Evolutionary conservation across 1,140 invertebrate species (phyloP).

Genomic region (Lasaia peninsularis): DNA sequence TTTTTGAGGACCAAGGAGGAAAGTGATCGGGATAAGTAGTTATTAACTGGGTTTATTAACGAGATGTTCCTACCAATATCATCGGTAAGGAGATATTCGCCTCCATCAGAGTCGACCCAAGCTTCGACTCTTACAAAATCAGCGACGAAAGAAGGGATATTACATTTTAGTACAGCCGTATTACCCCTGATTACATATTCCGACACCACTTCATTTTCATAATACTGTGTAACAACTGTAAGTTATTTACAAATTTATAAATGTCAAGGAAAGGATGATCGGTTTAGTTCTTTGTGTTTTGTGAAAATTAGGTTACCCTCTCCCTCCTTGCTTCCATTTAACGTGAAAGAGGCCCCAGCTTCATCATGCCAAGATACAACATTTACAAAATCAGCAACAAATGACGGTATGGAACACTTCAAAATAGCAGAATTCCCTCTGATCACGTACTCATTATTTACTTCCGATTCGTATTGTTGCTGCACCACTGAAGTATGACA

Average conservation of each 20-base stretch:
- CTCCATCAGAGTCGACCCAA: constrained; percentile 89
- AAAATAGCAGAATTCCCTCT: constrained; percentile 93
- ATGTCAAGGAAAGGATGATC: constrained; percentile 17
- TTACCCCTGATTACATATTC: constrained; percentile 95
- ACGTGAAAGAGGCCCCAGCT: constrained; percentile 75
- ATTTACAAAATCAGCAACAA: constrained; percentile 93
- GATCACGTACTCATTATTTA: constrained; percentile 94
- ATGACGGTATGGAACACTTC: constrained; percentile 94
- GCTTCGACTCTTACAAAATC: constrained; percentile 94
- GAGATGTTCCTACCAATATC: constrained; percentile 57
- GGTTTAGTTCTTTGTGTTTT: constrained; percentile 25
- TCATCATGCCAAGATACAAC: constrained; percentile 93
- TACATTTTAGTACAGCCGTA: constrained; percentile 94
- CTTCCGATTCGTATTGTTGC: constrained; percentile 91
- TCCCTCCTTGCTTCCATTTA: constrained; percentile 80
- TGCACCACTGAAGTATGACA: constrained; percentile 83
- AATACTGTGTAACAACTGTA: constrained; percentile 93
- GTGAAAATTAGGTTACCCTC: constrained; percentile 71
- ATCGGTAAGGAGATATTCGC: constrained; percentile 79
- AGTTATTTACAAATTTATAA: constrained; percentile 26
- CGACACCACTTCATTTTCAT: constrained; percentile 94
- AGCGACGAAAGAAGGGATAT: constrained; percentile 93
- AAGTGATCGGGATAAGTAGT: constrained; percentile 17
- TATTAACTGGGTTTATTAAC: constrained; percentile 19
- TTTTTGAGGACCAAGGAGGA: constrained; percentile 8